A percentile compares a stretch with the other conserved stretches of the same genome.
Conservation (phyloP, 2,113 vertebrate genomes). For the Cacatua alba region DNA sequence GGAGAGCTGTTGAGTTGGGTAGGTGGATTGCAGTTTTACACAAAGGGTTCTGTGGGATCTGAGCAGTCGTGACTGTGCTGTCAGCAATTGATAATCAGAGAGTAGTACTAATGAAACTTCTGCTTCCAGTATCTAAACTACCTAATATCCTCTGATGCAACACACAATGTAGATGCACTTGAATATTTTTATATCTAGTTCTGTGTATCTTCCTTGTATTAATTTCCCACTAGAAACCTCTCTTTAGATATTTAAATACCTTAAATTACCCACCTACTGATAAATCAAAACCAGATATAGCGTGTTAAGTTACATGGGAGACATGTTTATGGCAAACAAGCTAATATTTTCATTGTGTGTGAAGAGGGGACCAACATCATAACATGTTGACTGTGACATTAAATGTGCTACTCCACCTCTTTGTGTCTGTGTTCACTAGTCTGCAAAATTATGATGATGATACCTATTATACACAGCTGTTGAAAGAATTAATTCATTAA, state of each 20-base stretch:
- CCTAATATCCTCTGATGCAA: not conserved
- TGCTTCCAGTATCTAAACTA: not conserved
- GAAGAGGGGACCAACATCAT: not conserved
- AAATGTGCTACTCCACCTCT: not conserved
- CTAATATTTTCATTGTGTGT: not conserved
- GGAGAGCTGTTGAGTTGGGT: not conserved
- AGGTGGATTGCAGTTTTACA: not conserved
- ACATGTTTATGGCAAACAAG: slow-evolving; percentile 16
- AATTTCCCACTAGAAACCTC: not conserved
- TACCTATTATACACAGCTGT: not conserved
- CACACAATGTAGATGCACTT: not conserved
- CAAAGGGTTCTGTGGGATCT: not conserved
- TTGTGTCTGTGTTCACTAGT: slow-evolving; percentile 10
- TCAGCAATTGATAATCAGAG: not conserved
- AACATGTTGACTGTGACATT: not conserved
- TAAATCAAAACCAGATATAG: not conserved
- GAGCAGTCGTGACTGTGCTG: not conserved
- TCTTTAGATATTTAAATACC: not conserved
- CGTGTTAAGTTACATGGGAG: not conserved
- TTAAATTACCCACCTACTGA: not conserved
- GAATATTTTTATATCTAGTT: not conserved
- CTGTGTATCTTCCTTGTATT: not conserved
- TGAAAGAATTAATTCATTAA: slow-evolving; percentile 49
- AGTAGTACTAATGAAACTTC: not conserved
- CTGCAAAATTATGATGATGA: slow-evolving; percentile 27